Base-by-base conservation (phyloP, 1,140 invertebrate species). In the Oncopeltus fasciatus region DNA sequence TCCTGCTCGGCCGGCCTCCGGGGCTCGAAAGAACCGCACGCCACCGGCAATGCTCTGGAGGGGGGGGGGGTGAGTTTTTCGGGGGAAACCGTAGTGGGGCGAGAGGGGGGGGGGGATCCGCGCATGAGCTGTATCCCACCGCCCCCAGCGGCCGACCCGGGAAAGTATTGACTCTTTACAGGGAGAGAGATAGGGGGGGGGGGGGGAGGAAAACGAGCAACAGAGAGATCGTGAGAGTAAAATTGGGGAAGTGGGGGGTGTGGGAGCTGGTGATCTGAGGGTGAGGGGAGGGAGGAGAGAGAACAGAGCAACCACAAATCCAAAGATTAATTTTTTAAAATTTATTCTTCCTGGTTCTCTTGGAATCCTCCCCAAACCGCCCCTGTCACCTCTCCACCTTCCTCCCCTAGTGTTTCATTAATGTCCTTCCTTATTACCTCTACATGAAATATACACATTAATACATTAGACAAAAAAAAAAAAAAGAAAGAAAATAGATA, bases 101-200 rank as follows among this genome's bases (percentile, higher is more conserved):
- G n/a, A n/a, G n/a, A n/a, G n/a, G n/a, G n/a, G n/a, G n/a, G n/a
- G 1, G 29, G 56, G 14, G 28, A 5, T 9, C 47, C 31, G 56
- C 56, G 56, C 56, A 57, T 31, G 56, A 57, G 28, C 28, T 26
- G 33, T n/a, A 18, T 20, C n/a, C 16, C 47, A n/a, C 47, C 47
- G 16, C 16, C 56, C 26, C 56, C 56, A 26, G 27, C 26, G 27
- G 12, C 28, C 49, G 49, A 18, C 26, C 18, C 49, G n/a, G n/a
- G 24, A 53, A 53, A 53, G 49, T 53, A 53, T 53, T 24, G 49
- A 53, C 49, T 53, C 49, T 53, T 53, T 53, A 26, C 49, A 18
- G 44, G 44, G 44, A 46, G 2, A 18, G 28, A 24, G 28, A 8
- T 14, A 51, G 38, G 31, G 43, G 26, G 14, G 18, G 24, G 44